Percentiles rank a stretch among this genome's conserved stretches.
These are phyloP conservation scores for Perdix hodgsoniae DNA, from an alignment of 2,797 vertebrate species.

Conservation along the genomic window DNA sequence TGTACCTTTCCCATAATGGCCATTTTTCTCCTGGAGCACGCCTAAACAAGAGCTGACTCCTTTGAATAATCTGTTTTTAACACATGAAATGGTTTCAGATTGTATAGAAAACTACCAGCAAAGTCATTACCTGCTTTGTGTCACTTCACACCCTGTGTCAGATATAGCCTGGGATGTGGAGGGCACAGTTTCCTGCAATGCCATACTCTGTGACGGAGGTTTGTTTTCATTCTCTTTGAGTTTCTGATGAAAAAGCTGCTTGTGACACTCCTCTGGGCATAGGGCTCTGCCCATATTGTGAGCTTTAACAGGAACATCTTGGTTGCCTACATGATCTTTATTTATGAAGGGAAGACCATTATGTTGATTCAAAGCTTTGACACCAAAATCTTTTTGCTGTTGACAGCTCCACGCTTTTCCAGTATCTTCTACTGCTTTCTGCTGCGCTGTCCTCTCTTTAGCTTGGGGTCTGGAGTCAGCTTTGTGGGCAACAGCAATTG, in stretches of 20 bases:
- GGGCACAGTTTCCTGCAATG: neutral
- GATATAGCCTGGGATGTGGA: neutral
- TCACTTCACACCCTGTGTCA: slow-evolving; percentile 25
- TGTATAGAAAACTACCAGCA: neutral
- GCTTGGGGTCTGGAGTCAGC: neutral
- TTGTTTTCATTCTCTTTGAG: slow-evolving; percentile 29
- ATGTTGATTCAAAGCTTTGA: slow-evolving; percentile 26
- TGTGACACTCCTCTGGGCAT: neutral
- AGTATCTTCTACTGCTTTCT: neutral
- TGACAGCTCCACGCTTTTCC: slow-evolving; percentile 19
- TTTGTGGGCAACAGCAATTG: neutral
- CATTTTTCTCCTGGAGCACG: neutral
- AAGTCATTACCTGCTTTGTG: slow-evolving; percentile 68
- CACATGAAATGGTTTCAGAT: neutral
- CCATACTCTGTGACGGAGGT: rapidly evolving
- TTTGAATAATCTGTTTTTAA: neutral
- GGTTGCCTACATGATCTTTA: neutral
- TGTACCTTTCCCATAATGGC: neutral
- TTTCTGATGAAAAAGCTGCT: slow-evolving; percentile 9
- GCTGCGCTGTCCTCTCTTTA: slow-evolving; percentile 20
- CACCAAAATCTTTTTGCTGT: neutral
- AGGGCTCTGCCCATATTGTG: neutral
- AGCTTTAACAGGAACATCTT: slow-evolving; percentile 7
- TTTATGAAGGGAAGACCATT: neutral
- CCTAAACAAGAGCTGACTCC: neutral